These are phyloP conservation scores for Corvus hawaiiensis DNA, from an alignment of 2,113 vertebrate genomes.

Conservation along the genomic window DNA sequence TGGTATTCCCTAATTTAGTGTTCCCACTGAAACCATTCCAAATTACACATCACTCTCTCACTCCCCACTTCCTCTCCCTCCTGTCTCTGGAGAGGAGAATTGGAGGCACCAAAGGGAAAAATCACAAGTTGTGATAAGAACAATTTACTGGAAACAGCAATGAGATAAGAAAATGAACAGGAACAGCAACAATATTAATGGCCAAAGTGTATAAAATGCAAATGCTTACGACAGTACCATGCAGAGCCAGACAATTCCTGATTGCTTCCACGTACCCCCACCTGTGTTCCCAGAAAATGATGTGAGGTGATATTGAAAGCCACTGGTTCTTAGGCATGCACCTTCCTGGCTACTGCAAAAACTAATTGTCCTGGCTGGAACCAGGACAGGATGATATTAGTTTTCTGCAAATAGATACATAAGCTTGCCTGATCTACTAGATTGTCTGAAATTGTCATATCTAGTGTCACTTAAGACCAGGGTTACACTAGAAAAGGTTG, in stretches of 20 bases:
- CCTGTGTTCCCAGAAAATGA: neutral
- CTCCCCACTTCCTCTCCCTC: neutral
- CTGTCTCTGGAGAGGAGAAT: too few species aligned
- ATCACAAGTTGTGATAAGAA: accelerated
- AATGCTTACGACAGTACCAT: neutral
- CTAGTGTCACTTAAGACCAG: neutral
- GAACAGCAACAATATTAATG: accelerated
- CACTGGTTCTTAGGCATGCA: neutral
- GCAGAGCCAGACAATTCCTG: neutral
- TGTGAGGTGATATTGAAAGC: neutral
- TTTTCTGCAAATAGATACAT: neutral
- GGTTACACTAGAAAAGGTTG: neutral
- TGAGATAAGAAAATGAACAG: neutral
- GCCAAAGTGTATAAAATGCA: neutral
- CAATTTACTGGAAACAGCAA: neutral
- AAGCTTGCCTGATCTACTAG: neutral
- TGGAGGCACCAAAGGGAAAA: neutral
- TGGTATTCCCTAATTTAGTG: neutral
- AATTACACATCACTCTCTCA: neutral
- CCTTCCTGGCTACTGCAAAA: neutral
- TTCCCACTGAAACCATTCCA: neutral
- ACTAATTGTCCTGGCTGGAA: neutral
- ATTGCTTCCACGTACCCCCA: neutral
- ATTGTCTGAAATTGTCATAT: neutral
- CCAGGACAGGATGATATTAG: neutral